phyloP scores from a whole-genome alignment of 2,113 vertebrate genomes.

The Chlamydotis undulata region DNA sequence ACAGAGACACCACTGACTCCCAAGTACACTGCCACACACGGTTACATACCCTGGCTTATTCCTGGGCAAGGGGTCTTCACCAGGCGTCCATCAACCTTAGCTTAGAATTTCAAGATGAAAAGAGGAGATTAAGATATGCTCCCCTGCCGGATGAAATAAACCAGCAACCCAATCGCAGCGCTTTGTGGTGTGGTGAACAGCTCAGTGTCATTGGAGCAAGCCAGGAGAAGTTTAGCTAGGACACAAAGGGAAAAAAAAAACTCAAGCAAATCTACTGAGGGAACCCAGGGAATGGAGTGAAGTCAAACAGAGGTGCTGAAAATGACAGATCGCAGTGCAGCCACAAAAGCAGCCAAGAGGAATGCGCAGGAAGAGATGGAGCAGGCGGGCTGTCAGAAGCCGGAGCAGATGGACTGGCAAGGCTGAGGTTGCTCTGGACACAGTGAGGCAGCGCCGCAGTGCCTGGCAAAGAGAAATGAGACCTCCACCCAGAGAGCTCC shows the following conservation, averaged over 20 bases:
- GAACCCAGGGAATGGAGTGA: not conserved
- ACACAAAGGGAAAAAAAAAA: not conserved
- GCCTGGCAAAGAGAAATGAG: not conserved
- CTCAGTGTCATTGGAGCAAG: not conserved
- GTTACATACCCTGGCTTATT: not conserved
- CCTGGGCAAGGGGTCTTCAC: not conserved
- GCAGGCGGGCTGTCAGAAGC: constrained; percentile 18
- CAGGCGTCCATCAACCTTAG: not conserved
- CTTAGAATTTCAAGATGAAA: not conserved
- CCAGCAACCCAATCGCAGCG: not conserved
- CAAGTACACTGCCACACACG: not conserved
- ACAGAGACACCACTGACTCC: not conserved
- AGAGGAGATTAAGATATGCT: not conserved
- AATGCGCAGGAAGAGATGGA: not conserved
- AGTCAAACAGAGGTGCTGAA: not conserved
- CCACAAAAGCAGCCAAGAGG: not conserved
- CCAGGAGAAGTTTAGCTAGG: not conserved
- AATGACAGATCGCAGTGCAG: not conserved
- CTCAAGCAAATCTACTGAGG: not conserved
- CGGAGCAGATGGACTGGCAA: constrained; percentile 23
- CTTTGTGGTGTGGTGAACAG: not conserved
- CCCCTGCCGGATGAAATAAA: too few relatives aligned
- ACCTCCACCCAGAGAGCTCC: not conserved
- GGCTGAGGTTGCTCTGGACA: not conserved
- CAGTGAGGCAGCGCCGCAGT: not conserved